These are phyloP conservation scores for Eurytoma adleriae DNA, from an alignment of 2,888 invertebrate genomes.

Conservation along the genomic window DNA sequence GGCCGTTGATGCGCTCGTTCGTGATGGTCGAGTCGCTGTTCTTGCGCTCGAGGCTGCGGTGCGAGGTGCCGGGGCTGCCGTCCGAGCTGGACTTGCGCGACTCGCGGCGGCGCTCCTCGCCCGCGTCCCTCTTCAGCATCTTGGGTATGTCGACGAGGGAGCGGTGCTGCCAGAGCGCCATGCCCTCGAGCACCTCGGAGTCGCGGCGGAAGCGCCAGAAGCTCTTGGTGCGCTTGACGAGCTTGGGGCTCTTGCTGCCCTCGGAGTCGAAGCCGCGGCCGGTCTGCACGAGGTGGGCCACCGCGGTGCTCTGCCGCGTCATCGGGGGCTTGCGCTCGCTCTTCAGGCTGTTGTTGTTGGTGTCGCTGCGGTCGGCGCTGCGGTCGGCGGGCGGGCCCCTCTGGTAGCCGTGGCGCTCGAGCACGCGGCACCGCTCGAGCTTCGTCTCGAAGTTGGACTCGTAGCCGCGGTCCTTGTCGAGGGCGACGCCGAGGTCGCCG, in stretches of 20 bases:
- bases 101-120: conserved; percentile 73
- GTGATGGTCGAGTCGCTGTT: conserved; percentile 71
- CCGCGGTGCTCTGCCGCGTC: conserved; percentile 75
- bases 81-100: conserved; percentile 63
- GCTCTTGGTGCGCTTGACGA: conserved; percentile 88
- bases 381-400: conserved; percentile 29
- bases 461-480: conserved; percentile 73
- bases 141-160: conserved; percentile 86
- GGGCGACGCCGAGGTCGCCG: conserved; percentile 3
- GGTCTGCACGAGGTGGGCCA: conserved; percentile 66
- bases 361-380: conserved; percentile 65
- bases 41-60: conserved; percentile 64
- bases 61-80: conserved; percentile 52
- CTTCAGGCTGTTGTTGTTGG: conserved; percentile 72
- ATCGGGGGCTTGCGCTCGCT: conserved; percentile 77
- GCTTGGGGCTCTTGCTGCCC: conserved; percentile 72
- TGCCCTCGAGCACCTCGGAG: conserved; percentile 88
- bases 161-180: conserved; percentile 91
- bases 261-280: conserved; percentile 78
- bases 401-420: conserved; percentile 66
- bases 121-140: conserved; percentile 78
- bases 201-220: conserved; percentile 89
- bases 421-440: conserved; percentile 70
- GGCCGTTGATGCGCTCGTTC: conserved; percentile 63
- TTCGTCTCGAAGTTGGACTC: conserved; percentile 75